These are phyloP conservation scores for Tragelaphus imberbis DNA, from an alignment of 2,113 vertebrate species.

Conservation along the genomic window DNA sequence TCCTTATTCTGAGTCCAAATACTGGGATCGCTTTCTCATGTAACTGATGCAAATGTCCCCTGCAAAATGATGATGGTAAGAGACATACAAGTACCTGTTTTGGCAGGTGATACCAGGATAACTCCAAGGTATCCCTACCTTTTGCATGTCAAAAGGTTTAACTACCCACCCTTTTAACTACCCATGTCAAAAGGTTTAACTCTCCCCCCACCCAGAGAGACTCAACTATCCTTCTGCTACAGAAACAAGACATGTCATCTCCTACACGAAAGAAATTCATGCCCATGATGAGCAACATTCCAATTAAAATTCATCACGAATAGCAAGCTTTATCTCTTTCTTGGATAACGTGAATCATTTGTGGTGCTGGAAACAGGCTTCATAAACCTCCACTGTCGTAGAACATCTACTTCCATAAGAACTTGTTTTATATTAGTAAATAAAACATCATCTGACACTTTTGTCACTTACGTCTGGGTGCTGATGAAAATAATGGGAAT, in stretches of 20 bases:
- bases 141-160: conserved; percentile 51
- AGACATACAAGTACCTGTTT: conserved; percentile 39
- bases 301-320: conserved; percentile 78
- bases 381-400: conserved; percentile 70
- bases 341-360: conserved; percentile 78
- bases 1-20: neutral
- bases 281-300: conserved; percentile 72
- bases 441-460: conserved; percentile 84
- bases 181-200: conserved; percentile 41
- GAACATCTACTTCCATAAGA: conserved; percentile 76
- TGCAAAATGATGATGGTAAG: conserved; percentile 61
- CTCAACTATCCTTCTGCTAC: conserved; percentile 57
- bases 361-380: conserved; percentile 76
- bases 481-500: conserved; percentile 79
- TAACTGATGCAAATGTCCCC: conserved; percentile 64
- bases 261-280: conserved; percentile 70
- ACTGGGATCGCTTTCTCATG: conserved; percentile 27
- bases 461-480: conserved; percentile 79
- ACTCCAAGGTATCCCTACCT: conserved; percentile 30
- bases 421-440: conserved; percentile 82
- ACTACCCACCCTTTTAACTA: neutral
- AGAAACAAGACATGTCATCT: conserved; percentile 56
- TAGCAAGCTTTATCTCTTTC: conserved; percentile 74
- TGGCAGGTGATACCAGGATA: conserved; percentile 43
- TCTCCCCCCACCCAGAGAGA: neutral